Evolutionary conservation across 2,888 invertebrate species (phyloP).

Genomic region (Congeria kusceri): DNA sequence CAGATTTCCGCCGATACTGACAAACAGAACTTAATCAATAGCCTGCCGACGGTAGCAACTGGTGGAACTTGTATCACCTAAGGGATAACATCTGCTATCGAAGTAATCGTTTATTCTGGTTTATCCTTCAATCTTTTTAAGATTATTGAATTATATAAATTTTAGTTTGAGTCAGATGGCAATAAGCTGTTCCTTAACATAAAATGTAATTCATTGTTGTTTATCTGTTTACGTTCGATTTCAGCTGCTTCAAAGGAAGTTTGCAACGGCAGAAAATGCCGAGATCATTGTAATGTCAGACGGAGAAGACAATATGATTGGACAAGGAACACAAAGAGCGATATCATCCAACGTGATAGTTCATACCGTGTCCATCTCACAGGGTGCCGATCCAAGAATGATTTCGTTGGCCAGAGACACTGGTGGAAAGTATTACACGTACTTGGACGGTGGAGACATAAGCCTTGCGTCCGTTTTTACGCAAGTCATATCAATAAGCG

Average conservation of each 20-base stretch:
- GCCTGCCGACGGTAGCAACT: background rate
- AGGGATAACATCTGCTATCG: conserved; percentile 7
- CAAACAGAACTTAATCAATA: background rate
- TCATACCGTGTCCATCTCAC: conserved; percentile 21
- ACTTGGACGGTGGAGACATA: conserved; percentile 10
- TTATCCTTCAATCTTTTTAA: too few relatives aligned
- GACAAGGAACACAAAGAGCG: background rate
- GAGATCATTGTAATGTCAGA: conserved; percentile 28
- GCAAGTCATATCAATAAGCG: background rate
- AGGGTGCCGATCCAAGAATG: conserved; percentile 22
- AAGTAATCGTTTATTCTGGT: conserved; percentile 1
- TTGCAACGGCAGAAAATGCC: background rate
- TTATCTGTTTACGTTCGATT: too few relatives aligned
- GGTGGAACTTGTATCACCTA: conserved; percentile 22
- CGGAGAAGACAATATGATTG: background rate
- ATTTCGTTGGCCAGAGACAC: conserved; percentile 1
- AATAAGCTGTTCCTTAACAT: too few relatives aligned
- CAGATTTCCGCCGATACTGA: too few relatives aligned
- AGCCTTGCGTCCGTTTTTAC: conserved; percentile 11
- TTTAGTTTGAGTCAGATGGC: too few relatives aligned
- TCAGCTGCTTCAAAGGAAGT: background rate
- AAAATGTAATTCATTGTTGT: too few relatives aligned
- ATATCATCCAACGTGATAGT: background rate
- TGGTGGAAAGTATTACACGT: conserved; percentile 14
- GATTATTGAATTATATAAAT: too few relatives aligned